Evolutionary conservation across 2,113 vertebrate species (phyloP).

Genomic region (Clarias batrachus): DNA sequence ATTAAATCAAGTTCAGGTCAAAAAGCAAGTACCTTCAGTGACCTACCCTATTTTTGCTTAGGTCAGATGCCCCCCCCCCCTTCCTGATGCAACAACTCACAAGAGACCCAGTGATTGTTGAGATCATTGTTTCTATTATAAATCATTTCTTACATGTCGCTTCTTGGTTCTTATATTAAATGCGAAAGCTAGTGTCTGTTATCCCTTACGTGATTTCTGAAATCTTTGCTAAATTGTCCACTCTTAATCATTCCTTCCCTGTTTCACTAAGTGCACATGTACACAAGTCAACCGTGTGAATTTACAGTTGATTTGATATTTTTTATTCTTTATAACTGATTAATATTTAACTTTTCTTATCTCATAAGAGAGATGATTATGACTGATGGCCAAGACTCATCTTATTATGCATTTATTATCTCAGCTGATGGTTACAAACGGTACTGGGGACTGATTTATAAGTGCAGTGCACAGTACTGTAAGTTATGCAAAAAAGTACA

Average conservation of each 20-base stretch:
- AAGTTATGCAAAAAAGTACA: neutral
- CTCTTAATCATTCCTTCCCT: neutral
- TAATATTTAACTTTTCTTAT: neutral
- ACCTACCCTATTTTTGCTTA: too few relatives aligned
- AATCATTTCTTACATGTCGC: neutral
- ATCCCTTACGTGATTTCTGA: neutral
- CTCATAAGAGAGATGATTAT: neutral
- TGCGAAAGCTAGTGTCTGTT: neutral
- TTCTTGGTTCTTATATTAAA: neutral
- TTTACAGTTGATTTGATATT: neutral
- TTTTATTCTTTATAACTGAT: neutral
- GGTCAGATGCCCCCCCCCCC: too few relatives aligned
- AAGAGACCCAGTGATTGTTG: too few relatives aligned
- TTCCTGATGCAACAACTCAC: too few relatives aligned
- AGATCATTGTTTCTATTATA: too few relatives aligned
- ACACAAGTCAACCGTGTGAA: neutral
- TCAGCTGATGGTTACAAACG: neutral
- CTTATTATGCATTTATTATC: neutral
- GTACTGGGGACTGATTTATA: neutral
- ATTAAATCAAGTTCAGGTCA: too few relatives aligned
- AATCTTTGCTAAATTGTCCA: neutral
- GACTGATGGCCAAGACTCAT: neutral
- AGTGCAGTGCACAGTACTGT: neutral
- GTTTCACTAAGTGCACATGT: neutral
- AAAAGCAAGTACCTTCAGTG: too few relatives aligned